Evolutionary conservation across 2,888 invertebrate species (phyloP).

Genomic region (Campoplex capitator): DNA sequence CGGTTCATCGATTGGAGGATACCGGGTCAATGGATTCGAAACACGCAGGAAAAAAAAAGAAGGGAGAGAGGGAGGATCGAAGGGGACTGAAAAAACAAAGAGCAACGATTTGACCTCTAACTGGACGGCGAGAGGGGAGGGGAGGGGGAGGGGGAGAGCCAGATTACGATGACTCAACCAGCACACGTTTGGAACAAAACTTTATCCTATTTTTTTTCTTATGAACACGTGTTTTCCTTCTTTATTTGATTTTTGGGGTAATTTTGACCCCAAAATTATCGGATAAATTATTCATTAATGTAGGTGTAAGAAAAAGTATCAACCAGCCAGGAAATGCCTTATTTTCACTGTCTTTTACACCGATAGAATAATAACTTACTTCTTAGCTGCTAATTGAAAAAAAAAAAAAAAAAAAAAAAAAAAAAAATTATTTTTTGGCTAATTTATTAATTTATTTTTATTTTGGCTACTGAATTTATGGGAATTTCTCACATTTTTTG

Average conservation of each 20-base stretch:
- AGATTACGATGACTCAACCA: slow-evolving; percentile 5
- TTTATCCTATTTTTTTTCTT: background rate
- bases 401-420: too few species aligned
- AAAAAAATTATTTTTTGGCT: too few species aligned
- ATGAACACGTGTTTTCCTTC: background rate
- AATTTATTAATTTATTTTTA: too few species aligned
- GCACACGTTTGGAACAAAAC: background rate
- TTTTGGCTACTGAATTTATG: too few species aligned
- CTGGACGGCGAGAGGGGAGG: background rate
- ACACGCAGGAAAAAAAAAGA: background rate
- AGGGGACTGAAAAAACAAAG: background rate
- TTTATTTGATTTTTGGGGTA: background rate
- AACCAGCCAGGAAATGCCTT: background rate
- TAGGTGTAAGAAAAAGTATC: background rate
- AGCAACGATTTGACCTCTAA: slow-evolving; percentile 21
- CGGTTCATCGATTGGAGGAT: background rate
- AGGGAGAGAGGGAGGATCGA: background rate
- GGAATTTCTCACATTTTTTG: too few species aligned
- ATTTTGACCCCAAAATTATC: background rate
- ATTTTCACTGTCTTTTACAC: background rate
- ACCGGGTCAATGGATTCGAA: slow-evolving; percentile 13
- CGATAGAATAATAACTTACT: background rate
- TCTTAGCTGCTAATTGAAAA: background rate
- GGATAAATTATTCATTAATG: background rate
- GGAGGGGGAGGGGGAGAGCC: too few species aligned